phyloP scores from a whole-genome alignment of 2,888 invertebrate genomes.

The Andrena fulva region DNA sequence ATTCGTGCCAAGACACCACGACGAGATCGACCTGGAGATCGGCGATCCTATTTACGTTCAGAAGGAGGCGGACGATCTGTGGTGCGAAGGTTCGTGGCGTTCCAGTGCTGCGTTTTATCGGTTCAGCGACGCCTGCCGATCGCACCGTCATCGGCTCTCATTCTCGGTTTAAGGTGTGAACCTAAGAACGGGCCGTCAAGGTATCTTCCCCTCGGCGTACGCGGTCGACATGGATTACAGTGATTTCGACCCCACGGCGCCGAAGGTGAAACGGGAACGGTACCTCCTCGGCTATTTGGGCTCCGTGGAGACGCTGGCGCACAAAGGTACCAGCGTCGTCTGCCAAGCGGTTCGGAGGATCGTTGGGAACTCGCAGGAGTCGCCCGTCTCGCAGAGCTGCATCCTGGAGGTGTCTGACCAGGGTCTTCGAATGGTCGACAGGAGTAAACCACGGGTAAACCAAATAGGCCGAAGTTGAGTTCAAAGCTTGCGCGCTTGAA shows the following conservation, averaged over 20 bases:
- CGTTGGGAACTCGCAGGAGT: conserved; percentile 89
- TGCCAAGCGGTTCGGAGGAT: conserved; percentile 96
- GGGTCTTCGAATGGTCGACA: conserved; percentile 97
- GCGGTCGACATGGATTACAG: conserved; percentile 98
- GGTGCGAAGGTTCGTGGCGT: conserved; percentile 95
- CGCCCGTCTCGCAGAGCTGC: conserved; percentile 92
- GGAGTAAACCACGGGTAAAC: conserved; percentile 91
- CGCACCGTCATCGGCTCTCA: no score
- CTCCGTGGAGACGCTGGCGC: conserved; percentile 97
- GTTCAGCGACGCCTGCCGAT: neutral
- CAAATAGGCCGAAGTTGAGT: neutral
- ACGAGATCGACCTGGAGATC: conserved; percentile 98
- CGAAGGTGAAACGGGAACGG: conserved; percentile 93
- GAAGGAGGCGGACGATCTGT: conserved; percentile 97
- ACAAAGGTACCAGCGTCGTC: conserved; percentile 98
- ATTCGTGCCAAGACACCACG: conserved; percentile 97
- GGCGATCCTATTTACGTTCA: conserved; percentile 99
- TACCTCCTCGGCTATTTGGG: conserved; percentile 97
- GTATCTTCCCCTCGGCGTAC: conserved; percentile 98
- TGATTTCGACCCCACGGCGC: conserved; percentile 95
- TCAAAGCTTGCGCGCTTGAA: neutral
- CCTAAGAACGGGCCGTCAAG: conserved; percentile 95
- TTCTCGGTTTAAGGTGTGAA: conserved; percentile 90
- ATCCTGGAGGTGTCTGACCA: conserved; percentile 98
- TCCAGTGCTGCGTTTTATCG: neutral